Evolutionary conservation across 2,888 invertebrate genomes (phyloP), one percentile per base, ranked within the genome.

Genomic region (Nebria brevicollis): DNA sequence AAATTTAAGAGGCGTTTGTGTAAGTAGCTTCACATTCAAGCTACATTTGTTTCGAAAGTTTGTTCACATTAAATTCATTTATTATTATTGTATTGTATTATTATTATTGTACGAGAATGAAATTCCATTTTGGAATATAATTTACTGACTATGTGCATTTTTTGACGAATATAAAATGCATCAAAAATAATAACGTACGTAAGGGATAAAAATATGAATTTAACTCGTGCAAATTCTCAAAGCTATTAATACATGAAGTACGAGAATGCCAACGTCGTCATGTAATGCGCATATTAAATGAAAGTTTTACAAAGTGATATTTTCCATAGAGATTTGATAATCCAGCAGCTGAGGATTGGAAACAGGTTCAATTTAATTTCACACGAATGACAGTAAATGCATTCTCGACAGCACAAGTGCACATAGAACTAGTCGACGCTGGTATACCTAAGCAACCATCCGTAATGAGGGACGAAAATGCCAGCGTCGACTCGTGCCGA

Each of bases 381-480:
- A 54, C 54, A 43, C 54, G 77, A 77, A 77, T 72, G 72, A 72
- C 77, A 77, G 72, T 41, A 72, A 72, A 41, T 77, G 72, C 72
- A 72, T 77, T 77, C 72, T 64, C 72, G 72, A 7, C 54, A 54
- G 54, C 13, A 54, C 54, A 5, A 54, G 54, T 54, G 54, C 54
- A 54, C 54, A 54, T 7, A 13, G 7, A 77, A 70, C 25, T 15
- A 34, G 76, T 25, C 34, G 34, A 34, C 2, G 34, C 26, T 66
- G 34, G 76, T 66, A 76, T 64, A 65, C 4, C 65, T 15, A 25
- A 68, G 25, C 68, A 68, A 68, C 68, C 68, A 68, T 68, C 68
- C 68, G 8, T 68, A 25, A 68, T 68, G 68, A 68, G 25, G 68
- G 68, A 68, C 68, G 20, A 25, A 25, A 68, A 25, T 68, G 68